Percentiles rank a stretch among this genome's conserved stretches.
These are phyloP conservation scores for Tyria jacobaeae DNA, from an alignment of 2,888 invertebrate species.

Conservation along the genomic window DNA sequence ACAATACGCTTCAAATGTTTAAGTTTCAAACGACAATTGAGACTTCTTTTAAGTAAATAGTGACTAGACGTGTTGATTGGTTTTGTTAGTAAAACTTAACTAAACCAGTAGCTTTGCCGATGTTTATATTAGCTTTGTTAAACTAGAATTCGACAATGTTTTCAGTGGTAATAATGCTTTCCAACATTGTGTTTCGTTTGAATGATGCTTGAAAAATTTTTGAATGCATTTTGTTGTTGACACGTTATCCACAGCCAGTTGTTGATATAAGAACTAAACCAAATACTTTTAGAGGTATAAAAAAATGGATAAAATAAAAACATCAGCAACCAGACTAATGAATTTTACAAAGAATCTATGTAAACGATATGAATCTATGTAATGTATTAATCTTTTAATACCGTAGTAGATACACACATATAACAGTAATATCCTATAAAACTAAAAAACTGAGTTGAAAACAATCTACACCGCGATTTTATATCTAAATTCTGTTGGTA, in stretches of 20 bases:
- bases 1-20: constrained; percentile 82
- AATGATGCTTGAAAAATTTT: constrained; percentile 13
- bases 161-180: constrained; percentile 64
- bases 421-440: constrained; percentile 10
- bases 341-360: no score
- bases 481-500: constrained; percentile 32
- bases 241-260: constrained; percentile 38
- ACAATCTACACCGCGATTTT: constrained; percentile 28
- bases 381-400: no score
- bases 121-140: constrained; percentile 46
- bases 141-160: constrained; percentile 45
- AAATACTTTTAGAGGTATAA: constrained; percentile 41
- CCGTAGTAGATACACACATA: no score
- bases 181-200: constrained; percentile 8
- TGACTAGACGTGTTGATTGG: constrained; percentile 65
- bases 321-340: no score
- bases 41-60: constrained; percentile 73
- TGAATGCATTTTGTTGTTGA: constrained; percentile 50
- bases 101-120: constrained; percentile 38
- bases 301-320: constrained; percentile 27
- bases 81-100: constrained; percentile 62
- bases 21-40: constrained; percentile 83
- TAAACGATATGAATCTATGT: no score
- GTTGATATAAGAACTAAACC: constrained; percentile 32
- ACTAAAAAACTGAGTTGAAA: constrained; percentile 25